A percentile compares a stretch with the other conserved stretches of the same genome.
These are phyloP conservation scores for Morus bassanus DNA, from an alignment of 2,797 vertebrate species.

Conservation along the genomic window DNA sequence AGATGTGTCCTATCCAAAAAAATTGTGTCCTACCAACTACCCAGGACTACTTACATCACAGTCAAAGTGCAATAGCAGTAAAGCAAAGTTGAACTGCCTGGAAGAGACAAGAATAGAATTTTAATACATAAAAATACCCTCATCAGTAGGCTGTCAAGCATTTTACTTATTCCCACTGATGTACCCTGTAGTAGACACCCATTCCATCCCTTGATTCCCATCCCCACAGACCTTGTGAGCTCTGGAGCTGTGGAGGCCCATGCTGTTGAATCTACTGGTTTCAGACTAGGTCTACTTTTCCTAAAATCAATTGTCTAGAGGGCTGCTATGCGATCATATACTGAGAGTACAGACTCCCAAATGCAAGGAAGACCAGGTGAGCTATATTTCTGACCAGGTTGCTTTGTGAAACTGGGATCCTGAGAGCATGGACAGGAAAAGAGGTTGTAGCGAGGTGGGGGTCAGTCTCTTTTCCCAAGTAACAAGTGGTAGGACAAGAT, in stretches of 20 bases:
- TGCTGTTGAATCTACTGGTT: background rate
- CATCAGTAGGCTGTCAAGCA: background rate
- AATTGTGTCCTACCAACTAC: background rate
- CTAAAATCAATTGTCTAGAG: background rate
- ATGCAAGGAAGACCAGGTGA: background rate
- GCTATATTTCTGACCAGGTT: background rate
- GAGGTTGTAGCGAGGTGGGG: background rate
- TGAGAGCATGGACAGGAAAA: background rate
- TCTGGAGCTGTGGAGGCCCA: background rate
- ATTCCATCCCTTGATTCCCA: background rate
- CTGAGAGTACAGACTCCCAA: background rate
- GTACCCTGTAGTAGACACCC: background rate
- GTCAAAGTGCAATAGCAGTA: background rate
- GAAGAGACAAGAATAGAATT: background rate
- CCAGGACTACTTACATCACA: background rate
- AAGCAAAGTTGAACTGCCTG: background rate
- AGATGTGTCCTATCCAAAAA: background rate
- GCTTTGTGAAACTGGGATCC: background rate
- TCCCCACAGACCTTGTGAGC: background rate
- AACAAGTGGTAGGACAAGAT: background rate
- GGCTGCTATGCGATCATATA: background rate
- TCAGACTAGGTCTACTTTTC: background rate
- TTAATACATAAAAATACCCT: background rate
- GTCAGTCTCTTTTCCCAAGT: accelerated
- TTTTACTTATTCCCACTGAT: background rate